A percentile compares a stretch with the other conserved stretches of the same genome.
Evolutionary conservation across 2,113 vertebrate species (phyloP).

Genomic region (Protobothrops mucrosquamatus): DNA sequence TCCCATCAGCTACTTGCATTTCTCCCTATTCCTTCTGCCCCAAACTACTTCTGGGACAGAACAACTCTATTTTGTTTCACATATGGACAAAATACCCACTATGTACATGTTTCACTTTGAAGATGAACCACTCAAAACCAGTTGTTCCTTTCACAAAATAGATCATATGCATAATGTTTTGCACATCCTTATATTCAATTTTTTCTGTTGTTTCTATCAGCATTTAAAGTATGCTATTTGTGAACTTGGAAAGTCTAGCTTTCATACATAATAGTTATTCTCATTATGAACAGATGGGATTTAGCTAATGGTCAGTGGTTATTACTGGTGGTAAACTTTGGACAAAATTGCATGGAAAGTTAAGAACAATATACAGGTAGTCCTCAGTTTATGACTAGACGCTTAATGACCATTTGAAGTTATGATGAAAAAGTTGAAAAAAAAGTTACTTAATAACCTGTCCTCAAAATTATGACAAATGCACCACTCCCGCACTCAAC

Average conservation of each 20-base stretch:
- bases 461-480: neutral
- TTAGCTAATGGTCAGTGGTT: neutral
- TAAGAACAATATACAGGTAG: neutral
- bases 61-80: neutral
- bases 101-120: neutral
- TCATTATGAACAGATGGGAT: neutral
- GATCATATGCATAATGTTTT: neutral
- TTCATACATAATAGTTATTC: neutral
- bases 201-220: neutral
- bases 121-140: neutral
- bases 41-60: neutral
- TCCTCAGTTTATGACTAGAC: neutral
- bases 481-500: neutral
- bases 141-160: neutral
- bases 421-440: neutral
- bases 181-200: neutral
- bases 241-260: neutral
- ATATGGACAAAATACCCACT: neutral
- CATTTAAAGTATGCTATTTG: neutral
- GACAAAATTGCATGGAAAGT: neutral
- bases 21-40: neutral
- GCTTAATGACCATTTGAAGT: neutral
- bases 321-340: neutral
- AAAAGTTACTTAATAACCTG: neutral
- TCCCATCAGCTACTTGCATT: neutral